Base-by-base conservation (phyloP, 2,113 vertebrate genomes). In the Hemibagrus wyckioides region DNA sequence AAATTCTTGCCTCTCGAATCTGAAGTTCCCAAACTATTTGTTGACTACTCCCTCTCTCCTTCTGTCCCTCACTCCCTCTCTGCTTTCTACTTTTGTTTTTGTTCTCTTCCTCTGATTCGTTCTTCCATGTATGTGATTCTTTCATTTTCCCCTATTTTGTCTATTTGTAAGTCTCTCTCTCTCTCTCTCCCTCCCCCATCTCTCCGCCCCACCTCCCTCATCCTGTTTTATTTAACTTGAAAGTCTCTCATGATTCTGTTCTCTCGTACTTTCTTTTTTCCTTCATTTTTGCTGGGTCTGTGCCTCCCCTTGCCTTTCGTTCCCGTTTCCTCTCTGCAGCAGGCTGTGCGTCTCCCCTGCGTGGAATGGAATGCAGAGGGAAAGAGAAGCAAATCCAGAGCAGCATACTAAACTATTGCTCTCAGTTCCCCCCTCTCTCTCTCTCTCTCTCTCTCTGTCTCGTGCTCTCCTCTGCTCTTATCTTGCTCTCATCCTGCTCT, bases 351-450 rank as follows among this genome's bases (percentile, higher is more conserved):
- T 88, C 89, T 90, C 87, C 87, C 89, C 89, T 88, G 89, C 82
- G 82, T 90, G 71, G 89, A 90, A 88, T 87, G 89, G 89, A 90
- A 90, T 90, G 89, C 82, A 85, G 89, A 56, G 79, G 59, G 61
- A 83, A 87, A 82, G 85, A 67, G 80, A 86, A 89, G 83, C 52
- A 82, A 82, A 86, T 85, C 75, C 50, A 63, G 80, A 82, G 80
- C 75, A 75, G 86, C 87, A 85, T 86, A 86, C 86, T 83, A 88
- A 81, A 90, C 63, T 59, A 48, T 80, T 36, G 13, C 80, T 73
- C 77, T 85, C 82, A 50, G 76, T 87, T 23, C 3, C 36, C 48
- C 83, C 9, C 54, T 69, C 48, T 67, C 59, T 56, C 33, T n/a
- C 25, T 44, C 21, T 80, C 39, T 36, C 7, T 39, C 59, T 41